Evolutionary conservation across 1,140 invertebrate species (phyloP).

Genomic region (Acromyrmex heyeri): DNA sequence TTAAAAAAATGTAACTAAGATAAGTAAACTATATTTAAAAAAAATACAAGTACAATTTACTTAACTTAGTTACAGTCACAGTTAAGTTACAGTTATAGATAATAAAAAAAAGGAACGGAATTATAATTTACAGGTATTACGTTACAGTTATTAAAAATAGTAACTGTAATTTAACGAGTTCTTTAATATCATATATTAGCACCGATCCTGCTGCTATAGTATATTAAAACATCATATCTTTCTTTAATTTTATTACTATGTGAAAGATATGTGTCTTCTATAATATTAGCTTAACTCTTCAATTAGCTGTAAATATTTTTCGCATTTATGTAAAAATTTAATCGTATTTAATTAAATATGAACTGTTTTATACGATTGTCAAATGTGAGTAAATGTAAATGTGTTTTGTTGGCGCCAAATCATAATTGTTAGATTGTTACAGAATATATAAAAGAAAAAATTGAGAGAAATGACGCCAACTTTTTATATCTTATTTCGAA

Average conservation of each 20-base stretch:
- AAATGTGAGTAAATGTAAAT: neutral
- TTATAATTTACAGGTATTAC: too few relatives aligned
- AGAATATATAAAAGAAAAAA: neutral
- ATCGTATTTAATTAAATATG: neutral
- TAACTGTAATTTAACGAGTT: too few relatives aligned
- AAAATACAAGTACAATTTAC: too few relatives aligned
- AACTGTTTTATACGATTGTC: neutral
- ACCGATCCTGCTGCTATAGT: neutral
- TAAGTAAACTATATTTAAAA: too few relatives aligned
- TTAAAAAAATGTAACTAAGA: too few relatives aligned
- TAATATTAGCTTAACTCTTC: neutral
- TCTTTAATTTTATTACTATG: neutral
- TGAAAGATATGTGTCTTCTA: neutral
- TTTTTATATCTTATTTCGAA: neutral
- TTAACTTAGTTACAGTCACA: too few relatives aligned
- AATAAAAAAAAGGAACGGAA: too few relatives aligned
- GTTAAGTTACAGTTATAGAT: too few relatives aligned
- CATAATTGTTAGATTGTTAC: neutral
- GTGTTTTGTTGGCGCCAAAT: neutral
- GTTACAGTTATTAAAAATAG: too few relatives aligned
- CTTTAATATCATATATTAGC: too few relatives aligned
- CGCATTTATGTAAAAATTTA: neutral
- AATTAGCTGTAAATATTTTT: neutral
- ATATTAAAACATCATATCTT: neutral
- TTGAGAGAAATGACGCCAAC: neutral